A percentile compares a stretch with the other conserved stretches of the same genome.
These are phyloP conservation scores for Ooceraea biroi DNA, from an alignment of 1,140 invertebrate genomes.

Conservation along the genomic window DNA sequence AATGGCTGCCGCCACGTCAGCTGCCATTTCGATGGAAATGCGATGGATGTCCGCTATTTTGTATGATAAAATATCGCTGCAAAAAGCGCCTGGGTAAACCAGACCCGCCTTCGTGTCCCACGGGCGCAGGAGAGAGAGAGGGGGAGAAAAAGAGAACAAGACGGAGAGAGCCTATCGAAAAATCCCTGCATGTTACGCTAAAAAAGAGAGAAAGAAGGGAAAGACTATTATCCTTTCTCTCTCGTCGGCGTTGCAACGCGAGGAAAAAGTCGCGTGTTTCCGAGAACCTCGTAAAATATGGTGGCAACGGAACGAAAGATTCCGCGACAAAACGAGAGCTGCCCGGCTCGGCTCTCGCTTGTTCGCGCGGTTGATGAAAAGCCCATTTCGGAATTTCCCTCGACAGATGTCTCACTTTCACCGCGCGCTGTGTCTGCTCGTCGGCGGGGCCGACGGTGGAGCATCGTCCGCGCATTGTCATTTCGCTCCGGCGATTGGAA, in stretches of 20 bases:
- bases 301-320: constrained; percentile 7
- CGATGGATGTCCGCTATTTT: constrained; percentile 84
- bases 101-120: constrained; percentile 71
- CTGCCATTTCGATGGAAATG: constrained; percentile 85
- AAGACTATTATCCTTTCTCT: constrained; percentile 19
- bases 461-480: constrained; percentile 35
- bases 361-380: constrained; percentile 28
- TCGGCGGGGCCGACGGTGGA: background rate
- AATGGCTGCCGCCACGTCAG: constrained; percentile 81
- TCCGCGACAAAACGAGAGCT: constrained; percentile 1
- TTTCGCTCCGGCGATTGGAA: constrained; percentile 21
- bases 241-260: background rate
- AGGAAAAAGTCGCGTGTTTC: constrained; percentile 10
- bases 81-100: constrained; percentile 76
- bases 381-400: constrained; percentile 29
- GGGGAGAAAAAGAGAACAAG: background rate
- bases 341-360: background rate
- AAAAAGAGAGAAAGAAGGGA: background rate
- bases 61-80: constrained; percentile 83
- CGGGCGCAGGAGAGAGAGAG: constrained; percentile 11
- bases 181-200: constrained; percentile 12
- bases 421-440: background rate
- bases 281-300: constrained; percentile 17
- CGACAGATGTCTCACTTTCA: constrained; percentile 54
- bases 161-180: constrained; percentile 62